Conservation (phyloP, 1,140 invertebrate genomes). For the Gryon sp. region DNA sequence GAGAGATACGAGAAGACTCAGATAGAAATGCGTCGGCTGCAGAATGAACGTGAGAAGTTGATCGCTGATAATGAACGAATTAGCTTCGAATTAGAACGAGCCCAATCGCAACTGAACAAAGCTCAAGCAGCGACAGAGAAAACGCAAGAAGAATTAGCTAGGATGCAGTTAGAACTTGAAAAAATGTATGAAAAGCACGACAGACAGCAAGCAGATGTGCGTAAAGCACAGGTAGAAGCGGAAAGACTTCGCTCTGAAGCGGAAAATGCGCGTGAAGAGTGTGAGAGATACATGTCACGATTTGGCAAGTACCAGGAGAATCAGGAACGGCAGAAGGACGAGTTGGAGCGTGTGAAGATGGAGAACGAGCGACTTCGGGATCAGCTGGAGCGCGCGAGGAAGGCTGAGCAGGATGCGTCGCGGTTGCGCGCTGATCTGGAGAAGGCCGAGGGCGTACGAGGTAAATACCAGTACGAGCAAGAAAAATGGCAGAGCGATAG, state of each 20-base stretch:
- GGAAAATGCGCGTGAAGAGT: slow-evolving; percentile 85
- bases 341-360: slow-evolving; percentile 88
- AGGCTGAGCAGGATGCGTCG: slow-evolving; percentile 84
- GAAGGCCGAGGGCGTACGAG: slow-evolving; percentile 86
- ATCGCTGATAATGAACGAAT: slow-evolving; percentile 91
- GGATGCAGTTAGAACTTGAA: slow-evolving; percentile 92
- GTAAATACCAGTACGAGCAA: slow-evolving; percentile 93
- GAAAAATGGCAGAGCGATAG: slow-evolving; percentile 85
- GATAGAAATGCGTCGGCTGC: slow-evolving; percentile 88
- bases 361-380: slow-evolving; percentile 91
- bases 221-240: slow-evolving; percentile 88
- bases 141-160: slow-evolving; percentile 91
- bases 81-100: slow-evolving; percentile 90
- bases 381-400: slow-evolving; percentile 86
- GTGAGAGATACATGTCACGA: slow-evolving; percentile 86
- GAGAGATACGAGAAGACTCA: slow-evolving; percentile 94
- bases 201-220: slow-evolving; percentile 88
- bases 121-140: slow-evolving; percentile 91
- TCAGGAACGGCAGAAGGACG: slow-evolving; percentile 86
- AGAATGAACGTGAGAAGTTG: slow-evolving; percentile 92
- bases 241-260: slow-evolving; percentile 85
- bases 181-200: slow-evolving; percentile 95
- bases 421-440: slow-evolving; percentile 86
- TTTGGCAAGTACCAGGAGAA: slow-evolving; percentile 89
- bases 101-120: slow-evolving; percentile 90